Base-by-base conservation (phyloP, 2,113 vertebrate species). In the Sakesphorus luctuosus region DNA sequence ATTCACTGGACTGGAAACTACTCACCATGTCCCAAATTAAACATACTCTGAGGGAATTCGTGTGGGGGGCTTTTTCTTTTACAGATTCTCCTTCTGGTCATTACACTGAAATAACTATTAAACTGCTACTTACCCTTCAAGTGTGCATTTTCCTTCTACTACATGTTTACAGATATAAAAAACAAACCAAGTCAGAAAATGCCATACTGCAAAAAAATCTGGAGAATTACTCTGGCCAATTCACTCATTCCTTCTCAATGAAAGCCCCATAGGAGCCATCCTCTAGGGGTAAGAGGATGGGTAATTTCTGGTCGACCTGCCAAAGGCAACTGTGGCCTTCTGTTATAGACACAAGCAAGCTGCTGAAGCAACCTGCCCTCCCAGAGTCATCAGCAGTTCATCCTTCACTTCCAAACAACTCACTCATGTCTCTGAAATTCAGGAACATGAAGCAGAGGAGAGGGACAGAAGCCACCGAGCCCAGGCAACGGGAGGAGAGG, bases 251-350 rank as follows among this genome's bases (percentile, higher is more conserved):
- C 33, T 86, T 71, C 82, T 61, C 52, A 89, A 12, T 23, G 78
- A 69, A 82, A 84, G 40, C 14, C 20, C 72, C 35, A 80, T 1
- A 77, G 75, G 55, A 74, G 31, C 19, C 38, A 55, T 36, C 2
- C 24, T 80, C 46, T 38, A 80, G 68, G 68, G 40, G 44, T 44
- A 82, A 46, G 58, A 71, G 4, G 55, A 76, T 3, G 3, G 62
- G 20, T 78, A 56, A 91, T 89, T 83, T 77, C 63, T 87, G 66
- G 28, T 80, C 63, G 71, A 68, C 36, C 46, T 96, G 84, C 89
- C 89, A 93, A 94, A 91, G 74, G 76, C 3, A 5, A 89, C 62
- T 84, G 81, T 38, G 62, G 89, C 86, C 89, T 94, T 96, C 93
- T 95, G 93, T 50, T 91, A 49, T 69, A 43, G 78, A 89, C 91